Percentiles rank a stretch among this genome's conserved stretches.
phyloP scores from a whole-genome alignment of 2,888 invertebrate species.

The Eristalis intricaria region DNA sequence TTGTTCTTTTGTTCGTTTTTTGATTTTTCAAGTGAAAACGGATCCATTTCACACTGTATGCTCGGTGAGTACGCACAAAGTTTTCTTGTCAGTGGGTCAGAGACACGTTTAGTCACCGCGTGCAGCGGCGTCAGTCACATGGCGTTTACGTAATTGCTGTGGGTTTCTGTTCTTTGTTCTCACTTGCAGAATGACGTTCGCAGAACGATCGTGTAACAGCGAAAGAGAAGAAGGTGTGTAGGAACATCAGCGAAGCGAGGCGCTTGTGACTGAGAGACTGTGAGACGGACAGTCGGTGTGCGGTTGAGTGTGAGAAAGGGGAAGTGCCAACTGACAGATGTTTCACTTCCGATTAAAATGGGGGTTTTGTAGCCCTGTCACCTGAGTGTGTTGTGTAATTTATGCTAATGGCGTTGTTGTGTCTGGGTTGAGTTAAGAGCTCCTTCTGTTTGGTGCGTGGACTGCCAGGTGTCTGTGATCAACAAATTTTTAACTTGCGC shows the following conservation, averaged over 20 bases:
- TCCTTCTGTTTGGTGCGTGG: no score
- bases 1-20: slow-evolving; percentile 21
- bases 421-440: no score
- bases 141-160: slow-evolving; percentile 45
- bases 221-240: not conserved
- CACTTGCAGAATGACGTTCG: not conserved
- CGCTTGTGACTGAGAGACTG: not conserved
- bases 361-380: no score
- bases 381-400: no score
- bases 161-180: not conserved
- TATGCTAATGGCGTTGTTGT: no score
- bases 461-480: no score
- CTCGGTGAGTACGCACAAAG: slow-evolving; percentile 5
- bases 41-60: slow-evolving; percentile 21
- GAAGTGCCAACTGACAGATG: no score
- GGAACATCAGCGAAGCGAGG: not conserved
- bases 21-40: not conserved
- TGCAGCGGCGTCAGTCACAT: slow-evolving; percentile 23
- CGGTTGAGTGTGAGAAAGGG: not conserved
- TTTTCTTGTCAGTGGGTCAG: slow-evolving; percentile 36
- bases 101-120: slow-evolving; percentile 46
- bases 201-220: not conserved
- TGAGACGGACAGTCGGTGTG: not conserved
- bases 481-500: no score
- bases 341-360: no score